Evolutionary conservation across 2,113 vertebrate genomes (phyloP).

Genomic region (Microtus ochrogaster): DNA sequence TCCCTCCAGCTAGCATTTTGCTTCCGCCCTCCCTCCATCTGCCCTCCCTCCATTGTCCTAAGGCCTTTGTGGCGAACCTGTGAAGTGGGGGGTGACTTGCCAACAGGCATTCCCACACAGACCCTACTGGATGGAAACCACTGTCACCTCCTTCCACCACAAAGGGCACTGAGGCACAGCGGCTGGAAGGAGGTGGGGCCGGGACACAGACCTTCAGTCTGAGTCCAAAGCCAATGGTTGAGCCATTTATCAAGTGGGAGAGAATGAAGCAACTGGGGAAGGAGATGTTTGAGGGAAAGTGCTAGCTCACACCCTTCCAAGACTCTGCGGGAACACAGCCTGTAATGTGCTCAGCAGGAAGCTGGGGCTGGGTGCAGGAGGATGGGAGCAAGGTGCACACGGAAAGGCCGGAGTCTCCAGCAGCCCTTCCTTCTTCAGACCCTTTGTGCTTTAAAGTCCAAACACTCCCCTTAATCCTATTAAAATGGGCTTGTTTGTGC

Average conservation of each 20-base stretch:
- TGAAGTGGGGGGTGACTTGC: not conserved
- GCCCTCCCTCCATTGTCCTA: not conserved
- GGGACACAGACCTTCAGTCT: not conserved
- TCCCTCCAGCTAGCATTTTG: not conserved
- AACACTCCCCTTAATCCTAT: constrained; percentile 70
- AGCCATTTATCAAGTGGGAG: not conserved
- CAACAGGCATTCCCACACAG: not conserved
- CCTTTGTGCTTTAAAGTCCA: not conserved
- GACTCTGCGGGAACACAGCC: rapidly evolving
- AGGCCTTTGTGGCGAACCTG: not conserved
- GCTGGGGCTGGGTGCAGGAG: rapidly evolving
- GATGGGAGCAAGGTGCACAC: not conserved
- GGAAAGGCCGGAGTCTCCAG: constrained; percentile 8
- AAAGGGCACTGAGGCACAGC: not conserved
- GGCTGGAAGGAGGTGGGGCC: not conserved
- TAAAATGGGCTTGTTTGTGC: constrained; percentile 71
- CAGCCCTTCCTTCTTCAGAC: not conserved
- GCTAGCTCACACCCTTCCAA: not conserved
- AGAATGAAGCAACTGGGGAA: not conserved
- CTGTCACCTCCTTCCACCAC: too few species aligned
- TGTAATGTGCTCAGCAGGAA: not conserved
- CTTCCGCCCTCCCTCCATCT: not conserved
- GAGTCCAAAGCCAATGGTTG: not conserved
- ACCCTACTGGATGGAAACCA: not conserved
- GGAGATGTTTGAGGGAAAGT: rapidly evolving